A percentile compares a stretch with the other conserved stretches of the same genome.
Evolutionary conservation across 2,888 invertebrate genomes (phyloP).

Genomic region (Lepidochrysops patricia): DNA sequence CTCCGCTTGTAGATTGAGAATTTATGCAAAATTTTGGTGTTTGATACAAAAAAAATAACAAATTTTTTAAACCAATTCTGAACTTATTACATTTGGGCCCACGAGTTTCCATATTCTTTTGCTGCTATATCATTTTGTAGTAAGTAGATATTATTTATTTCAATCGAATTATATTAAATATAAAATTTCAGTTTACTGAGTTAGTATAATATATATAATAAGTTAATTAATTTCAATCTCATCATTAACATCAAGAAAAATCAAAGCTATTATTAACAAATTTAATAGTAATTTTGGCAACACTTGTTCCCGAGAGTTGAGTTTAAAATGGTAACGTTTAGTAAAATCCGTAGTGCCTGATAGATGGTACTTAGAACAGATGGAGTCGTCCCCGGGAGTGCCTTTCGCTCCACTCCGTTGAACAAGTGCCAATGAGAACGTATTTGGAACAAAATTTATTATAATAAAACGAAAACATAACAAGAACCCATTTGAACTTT

Average conservation of each 20-base stretch:
- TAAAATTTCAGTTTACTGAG: no score
- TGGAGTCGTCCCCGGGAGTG: conserved; percentile 63
- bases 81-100: no score
- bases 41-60: no score
- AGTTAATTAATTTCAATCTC: not conserved
- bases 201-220: no score
- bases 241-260: conserved; percentile 8
- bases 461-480: conserved; percentile 18
- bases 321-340: conserved; percentile 45
- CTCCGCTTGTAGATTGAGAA: no score
- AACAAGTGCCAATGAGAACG: conserved; percentile 61
- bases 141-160: no score
- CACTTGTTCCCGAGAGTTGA: conserved; percentile 44
- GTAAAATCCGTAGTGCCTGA: conserved; percentile 55
- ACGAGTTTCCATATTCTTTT: no score
- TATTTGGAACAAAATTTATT: conserved; percentile 35
- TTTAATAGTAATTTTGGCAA: conserved; percentile 40
- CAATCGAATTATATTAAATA: no score
- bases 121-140: no score
- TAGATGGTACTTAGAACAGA: conserved; percentile 64
- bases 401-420: conserved; percentile 57
- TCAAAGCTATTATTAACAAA: conserved; percentile 22
- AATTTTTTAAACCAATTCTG: no score
- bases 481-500: not conserved
- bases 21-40: no score